Conservation (phyloP, 2,888 invertebrate genomes). For the Trachelus troglodyta region DNA sequence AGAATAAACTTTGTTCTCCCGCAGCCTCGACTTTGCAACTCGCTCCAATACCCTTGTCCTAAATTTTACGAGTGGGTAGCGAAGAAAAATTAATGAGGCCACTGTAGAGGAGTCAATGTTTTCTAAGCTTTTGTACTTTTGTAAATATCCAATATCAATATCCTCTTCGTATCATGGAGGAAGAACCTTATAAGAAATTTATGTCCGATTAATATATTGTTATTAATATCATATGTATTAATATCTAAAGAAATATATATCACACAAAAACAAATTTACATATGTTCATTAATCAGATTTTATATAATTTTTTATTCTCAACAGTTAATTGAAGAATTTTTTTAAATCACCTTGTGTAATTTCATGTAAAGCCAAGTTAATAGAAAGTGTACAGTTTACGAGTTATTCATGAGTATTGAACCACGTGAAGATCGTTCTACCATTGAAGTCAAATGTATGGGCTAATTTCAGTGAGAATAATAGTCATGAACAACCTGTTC, state of each 20-base stretch:
- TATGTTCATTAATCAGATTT: not conserved
- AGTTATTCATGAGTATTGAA: not conserved
- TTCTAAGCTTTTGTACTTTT: constrained; percentile 65
- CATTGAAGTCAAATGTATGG: too few relatives aligned
- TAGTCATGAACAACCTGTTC: not conserved
- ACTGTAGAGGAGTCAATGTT: constrained; percentile 57
- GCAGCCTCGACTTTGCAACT: not conserved
- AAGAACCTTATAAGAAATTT: constrained; percentile 26
- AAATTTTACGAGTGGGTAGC: not conserved
- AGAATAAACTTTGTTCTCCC: not conserved
- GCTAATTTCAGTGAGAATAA: not conserved
- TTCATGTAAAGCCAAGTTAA: too few relatives aligned
- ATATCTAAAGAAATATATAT: constrained; percentile 40
- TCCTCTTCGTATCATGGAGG: constrained; percentile 1
- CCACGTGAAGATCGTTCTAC: too few relatives aligned
- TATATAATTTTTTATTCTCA: not conserved
- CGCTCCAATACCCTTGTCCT: not conserved
- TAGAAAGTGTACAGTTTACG: not conserved
- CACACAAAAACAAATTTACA: constrained; percentile 24
- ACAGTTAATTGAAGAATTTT: not conserved
- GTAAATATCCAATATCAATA: constrained; percentile 55
- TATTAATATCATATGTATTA: constrained; percentile 39
- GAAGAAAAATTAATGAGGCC: constrained; percentile 23
- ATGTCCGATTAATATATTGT: constrained; percentile 47
- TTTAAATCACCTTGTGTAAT: not conserved